These are phyloP conservation scores for Piscicola geometra DNA, from an alignment of 2,888 invertebrate species.

Conservation along the genomic window DNA sequence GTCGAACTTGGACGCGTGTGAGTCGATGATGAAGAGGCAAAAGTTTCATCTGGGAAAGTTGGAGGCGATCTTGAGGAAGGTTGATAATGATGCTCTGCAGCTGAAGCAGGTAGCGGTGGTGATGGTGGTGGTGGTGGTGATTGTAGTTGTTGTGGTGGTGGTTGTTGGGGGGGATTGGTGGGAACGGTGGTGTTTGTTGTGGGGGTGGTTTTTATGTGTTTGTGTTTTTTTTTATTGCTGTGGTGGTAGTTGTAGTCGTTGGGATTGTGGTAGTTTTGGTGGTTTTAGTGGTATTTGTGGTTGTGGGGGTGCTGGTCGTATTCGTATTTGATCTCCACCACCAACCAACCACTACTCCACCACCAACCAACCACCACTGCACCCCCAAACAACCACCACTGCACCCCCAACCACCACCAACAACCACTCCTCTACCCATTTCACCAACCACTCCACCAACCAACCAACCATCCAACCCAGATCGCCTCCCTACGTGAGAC, in stretches of 20 bases:
- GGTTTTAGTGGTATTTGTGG: not conserved
- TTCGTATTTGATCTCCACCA: no score
- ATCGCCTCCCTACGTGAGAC: constrained; percentile 92
- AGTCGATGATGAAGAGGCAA: constrained; percentile 84
- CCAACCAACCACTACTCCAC: no score
- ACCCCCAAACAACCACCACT: no score
- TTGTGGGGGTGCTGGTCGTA: not conserved
- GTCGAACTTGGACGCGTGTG: constrained; percentile 88
- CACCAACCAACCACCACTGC: no score
- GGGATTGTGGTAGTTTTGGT: not conserved
- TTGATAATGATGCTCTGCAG: constrained; percentile 95
- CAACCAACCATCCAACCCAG: constrained; percentile 57
- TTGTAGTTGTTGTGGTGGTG: not conserved
- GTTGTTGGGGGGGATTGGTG: not conserved
- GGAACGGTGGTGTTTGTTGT: not conserved
- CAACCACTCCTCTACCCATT: not conserved
- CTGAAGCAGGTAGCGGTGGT: constrained; percentile 70
- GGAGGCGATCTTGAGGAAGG: constrained; percentile 88
- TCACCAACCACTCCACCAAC: not conserved
- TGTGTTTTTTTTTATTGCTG: no score
- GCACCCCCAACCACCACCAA: no score
- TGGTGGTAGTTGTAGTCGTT: not conserved
- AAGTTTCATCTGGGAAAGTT: constrained; percentile 93
- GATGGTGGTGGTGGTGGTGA: no score
- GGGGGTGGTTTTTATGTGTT: not conserved